Evolutionary conservation across 2,113 vertebrate genomes (phyloP), one percentile per base, ranked within the genome.

Genomic region (Myrmecophaga tridactyla): DNA sequence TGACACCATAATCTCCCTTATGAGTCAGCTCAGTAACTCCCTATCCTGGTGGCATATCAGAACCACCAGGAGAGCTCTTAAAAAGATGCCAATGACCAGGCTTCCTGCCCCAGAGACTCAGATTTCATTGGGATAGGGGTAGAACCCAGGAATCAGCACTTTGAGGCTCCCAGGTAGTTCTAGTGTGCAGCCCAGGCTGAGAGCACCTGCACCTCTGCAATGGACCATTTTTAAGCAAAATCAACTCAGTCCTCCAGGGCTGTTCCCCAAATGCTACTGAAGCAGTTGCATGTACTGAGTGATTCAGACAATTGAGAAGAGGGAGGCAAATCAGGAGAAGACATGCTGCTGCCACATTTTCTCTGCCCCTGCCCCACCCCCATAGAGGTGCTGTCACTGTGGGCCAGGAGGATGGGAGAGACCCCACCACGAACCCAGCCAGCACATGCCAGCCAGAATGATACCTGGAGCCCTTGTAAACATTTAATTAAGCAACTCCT

Each of bases 401-500:
- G n/a, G n/a, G n/a, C 0, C 5, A 41, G 43, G 34, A 67, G 58
- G 53, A 53, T 58, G 17, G 43, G 70, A 25, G 39, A 14, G 36
- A 20, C 21, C 51, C 48, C 18, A 4, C 23, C 25, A 17, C 51
- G 18, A 6, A 46, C 14, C 36, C 39, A 17, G 51, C 9, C 65
- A 60, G 20, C 5, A 9, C n/a, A n/a, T n/a, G n/a, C n/a, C n/a
- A 3, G 80, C 29, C 82, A 91, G n/a, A 84, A 46, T 29, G n/a
- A 34, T 1, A 11, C 48, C 8, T 34, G 14, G 7, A 21, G 69
- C 75, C 73, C 56, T 94, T 82, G 41, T 60, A 86, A n/a, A 58
- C 51, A 76, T 94, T 94, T 95, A 94, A 92, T 95, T 21, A 82
- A 94, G 84, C 84, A 56, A 43, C 56, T 88, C 39, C 48, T 90